These are phyloP conservation scores for Larimichthys polyactis DNA, from an alignment of 2,113 vertebrate species.

Conservation along the genomic window DNA sequence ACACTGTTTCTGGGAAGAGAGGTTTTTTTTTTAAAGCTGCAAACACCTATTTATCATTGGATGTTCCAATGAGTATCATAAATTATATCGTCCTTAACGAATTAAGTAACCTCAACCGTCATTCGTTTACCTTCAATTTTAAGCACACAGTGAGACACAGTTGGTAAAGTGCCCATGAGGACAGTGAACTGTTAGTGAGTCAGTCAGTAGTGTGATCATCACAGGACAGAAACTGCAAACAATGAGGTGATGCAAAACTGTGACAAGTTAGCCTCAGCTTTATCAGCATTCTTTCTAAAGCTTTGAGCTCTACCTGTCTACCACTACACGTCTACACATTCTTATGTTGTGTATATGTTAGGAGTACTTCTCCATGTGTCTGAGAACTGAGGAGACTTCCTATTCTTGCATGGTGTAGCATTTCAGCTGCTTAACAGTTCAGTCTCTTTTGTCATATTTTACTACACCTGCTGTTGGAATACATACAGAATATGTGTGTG, in stretches of 20 bases:
- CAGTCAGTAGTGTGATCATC: slow-evolving; percentile 13
- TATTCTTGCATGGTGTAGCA: too few species aligned
- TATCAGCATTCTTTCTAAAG: not conserved
- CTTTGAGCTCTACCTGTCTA: not conserved
- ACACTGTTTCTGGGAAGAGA: too few species aligned
- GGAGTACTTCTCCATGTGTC: too few species aligned
- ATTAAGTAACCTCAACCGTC: too few species aligned
- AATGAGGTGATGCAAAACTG: not conserved
- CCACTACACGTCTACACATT: too few species aligned
- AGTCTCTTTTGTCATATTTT: too few species aligned
- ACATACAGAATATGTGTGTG: too few species aligned
- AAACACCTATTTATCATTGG: not conserved
- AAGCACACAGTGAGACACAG: not conserved
- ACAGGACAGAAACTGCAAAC: not conserved
- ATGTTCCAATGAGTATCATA: not conserved
- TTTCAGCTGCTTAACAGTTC: too few species aligned
- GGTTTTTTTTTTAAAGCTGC: too few species aligned
- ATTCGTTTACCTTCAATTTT: not conserved
- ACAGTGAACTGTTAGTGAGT: slow-evolving; percentile 28
- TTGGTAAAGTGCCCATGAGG: not conserved
- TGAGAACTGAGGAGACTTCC: too few species aligned
- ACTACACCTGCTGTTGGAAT: too few species aligned
- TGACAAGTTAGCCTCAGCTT: not conserved
- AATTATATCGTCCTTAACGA: too few species aligned
- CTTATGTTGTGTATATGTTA: not conserved